Base-by-base conservation (phyloP, 1,140 invertebrate species). In the Hydropsyche tenuis region DNA sequence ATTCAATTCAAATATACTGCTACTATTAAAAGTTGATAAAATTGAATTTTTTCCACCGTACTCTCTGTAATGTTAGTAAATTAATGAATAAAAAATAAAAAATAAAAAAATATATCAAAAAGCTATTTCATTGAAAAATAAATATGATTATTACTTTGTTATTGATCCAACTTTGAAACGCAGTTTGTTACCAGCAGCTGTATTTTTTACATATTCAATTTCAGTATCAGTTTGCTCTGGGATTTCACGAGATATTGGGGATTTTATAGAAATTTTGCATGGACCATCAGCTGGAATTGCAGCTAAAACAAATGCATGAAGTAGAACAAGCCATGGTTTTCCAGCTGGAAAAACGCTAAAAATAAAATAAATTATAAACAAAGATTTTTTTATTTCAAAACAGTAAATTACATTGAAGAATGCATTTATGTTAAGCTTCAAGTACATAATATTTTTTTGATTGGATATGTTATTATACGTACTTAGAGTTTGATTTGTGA, bases 401-500 rank as follows among this genome's bases (percentile, higher is more conserved):
- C n/a, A n/a, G n/a, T n/a, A n/a, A n/a, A n/a, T n/a, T n/a, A n/a
- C n/a, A n/a, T n/a, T n/a, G n/a, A n/a, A n/a, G n/a, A n/a, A n/a
- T n/a, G n/a, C n/a, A n/a, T n/a, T n/a, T n/a, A n/a, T n/a, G n/a
- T n/a, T n/a, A n/a, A n/a, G n/a, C n/a, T n/a, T n/a, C n/a, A n/a
- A n/a, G n/a, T n/a, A n/a, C n/a, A n/a, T n/a, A n/a, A n/a, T n/a
- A n/a, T n/a, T n/a, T n/a, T n/a, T n/a, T n/a, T n/a, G n/a, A n/a
- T n/a, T 23, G 11, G 18, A 53, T 9, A 70, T 3, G 42, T 69
- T 69, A n/a, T 27, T 20, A 9, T 62, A 16, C 23, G 56, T 73
- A 77, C 76, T 65, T 63, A 14, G 76, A 68, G 60, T 77, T 77
- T 3, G 76, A 75, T 46, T 75, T 65, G 53, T 77, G 76, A 1